Percentiles rank a stretch among this genome's conserved stretches.
phyloP scores from a whole-genome alignment of 2,113 vertebrate genomes.

The Vulpes vulpes region DNA sequence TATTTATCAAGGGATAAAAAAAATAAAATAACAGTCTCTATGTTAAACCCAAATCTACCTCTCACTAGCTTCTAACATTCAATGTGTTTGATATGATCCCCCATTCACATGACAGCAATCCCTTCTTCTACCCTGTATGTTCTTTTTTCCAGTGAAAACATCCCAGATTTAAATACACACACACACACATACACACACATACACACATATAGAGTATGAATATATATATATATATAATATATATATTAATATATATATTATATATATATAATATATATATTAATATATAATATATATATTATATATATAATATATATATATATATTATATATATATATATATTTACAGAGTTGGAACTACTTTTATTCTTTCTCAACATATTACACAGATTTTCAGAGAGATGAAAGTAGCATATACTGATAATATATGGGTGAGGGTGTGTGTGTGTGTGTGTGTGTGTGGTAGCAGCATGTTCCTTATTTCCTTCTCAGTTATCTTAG shows the following conservation, averaged over 20 bases:
- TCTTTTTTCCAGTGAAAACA: neutral
- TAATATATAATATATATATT: neutral
- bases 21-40: neutral
- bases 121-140: neutral
- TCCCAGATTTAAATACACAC: neutral
- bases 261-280: neutral
- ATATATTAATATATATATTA: no score
- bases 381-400: neutral
- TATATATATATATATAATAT: neutral
- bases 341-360: neutral
- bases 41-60: neutral
- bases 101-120: neutral
- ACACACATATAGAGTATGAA: neutral
- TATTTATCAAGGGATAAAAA: neutral
- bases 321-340: neutral
- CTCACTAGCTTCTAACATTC: neutral
- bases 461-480: neutral
- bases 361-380: slow-evolving; percentile 43
- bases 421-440: neutral
- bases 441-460: neutral
- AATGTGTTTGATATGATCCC: neutral
- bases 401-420: neutral
- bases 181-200: neutral
- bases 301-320: neutral
- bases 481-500: neutral